phyloP scores from a whole-genome alignment of 2,113 vertebrate species.

The Lutjanus erythropterus region DNA sequence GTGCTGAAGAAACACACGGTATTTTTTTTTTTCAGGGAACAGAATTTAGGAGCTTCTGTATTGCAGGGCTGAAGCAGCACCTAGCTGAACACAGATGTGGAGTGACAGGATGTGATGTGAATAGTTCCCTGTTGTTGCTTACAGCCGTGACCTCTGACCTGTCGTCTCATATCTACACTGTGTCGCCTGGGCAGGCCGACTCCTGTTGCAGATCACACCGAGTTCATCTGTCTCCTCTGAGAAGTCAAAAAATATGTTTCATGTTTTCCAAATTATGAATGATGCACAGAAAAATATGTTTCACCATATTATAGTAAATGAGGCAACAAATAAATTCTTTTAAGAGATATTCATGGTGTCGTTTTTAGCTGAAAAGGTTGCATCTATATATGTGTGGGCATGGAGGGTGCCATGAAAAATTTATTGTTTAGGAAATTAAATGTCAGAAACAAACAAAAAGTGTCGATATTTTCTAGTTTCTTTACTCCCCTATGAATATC shows the following conservation, averaged over 20 bases:
- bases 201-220: constrained; percentile 21
- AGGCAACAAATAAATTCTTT: neutral
- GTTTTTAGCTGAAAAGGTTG: too few species aligned
- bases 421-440: too few species aligned
- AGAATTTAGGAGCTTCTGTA: constrained; percentile 1
- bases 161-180: constrained; percentile 35
- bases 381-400: too few species aligned
- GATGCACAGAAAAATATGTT: neutral
- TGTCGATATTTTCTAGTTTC: too few species aligned
- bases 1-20: neutral
- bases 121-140: constrained; percentile 17
- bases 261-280: neutral
- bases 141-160: constrained; percentile 47
- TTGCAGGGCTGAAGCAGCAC: neutral
- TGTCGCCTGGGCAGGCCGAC: constrained; percentile 5
- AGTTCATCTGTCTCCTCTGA: neutral
- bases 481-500: too few species aligned
- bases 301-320: neutral
- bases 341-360: too few species aligned
- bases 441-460: too few species aligned
- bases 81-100: constrained; percentile 30
- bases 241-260: neutral
- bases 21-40: neutral
- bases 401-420: too few species aligned
- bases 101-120: constrained; percentile 55